Evolutionary conservation across 2,113 vertebrate genomes (phyloP).

Genomic region (Vireo altiloquus): DNA sequence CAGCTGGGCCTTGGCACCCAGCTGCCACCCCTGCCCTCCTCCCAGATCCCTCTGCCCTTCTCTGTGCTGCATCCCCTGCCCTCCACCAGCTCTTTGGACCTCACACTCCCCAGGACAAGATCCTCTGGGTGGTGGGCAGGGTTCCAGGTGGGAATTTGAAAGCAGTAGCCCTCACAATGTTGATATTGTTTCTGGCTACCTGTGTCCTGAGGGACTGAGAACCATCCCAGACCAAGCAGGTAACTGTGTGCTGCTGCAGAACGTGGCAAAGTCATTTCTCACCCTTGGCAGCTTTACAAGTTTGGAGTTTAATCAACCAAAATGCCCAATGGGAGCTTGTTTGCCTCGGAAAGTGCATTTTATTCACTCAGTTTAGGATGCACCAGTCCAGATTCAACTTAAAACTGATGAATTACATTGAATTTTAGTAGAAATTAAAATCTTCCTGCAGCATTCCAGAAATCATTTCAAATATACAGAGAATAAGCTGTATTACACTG

Average conservation of each 20-base stretch:
- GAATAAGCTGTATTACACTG: accelerated
- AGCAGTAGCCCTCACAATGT: neutral
- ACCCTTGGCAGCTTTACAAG: neutral
- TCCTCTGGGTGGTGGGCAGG: neutral
- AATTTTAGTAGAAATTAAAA: neutral
- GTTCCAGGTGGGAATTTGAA: neutral
- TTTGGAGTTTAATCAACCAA: neutral
- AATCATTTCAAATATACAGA: accelerated
- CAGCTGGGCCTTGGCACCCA: neutral
- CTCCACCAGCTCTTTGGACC: neutral
- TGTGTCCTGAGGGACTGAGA: neutral
- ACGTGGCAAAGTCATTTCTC: accelerated
- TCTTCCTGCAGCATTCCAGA: neutral
- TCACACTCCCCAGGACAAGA: accelerated
- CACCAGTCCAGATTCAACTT: too few relatives aligned
- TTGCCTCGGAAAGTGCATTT: neutral
- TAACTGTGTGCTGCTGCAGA: accelerated
- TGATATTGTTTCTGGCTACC: accelerated
- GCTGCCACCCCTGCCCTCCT: neutral
- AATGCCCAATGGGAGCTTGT: neutral
- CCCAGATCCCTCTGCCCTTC: neutral
- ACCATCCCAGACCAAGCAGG: neutral
- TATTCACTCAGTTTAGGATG: neutral
- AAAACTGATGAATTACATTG: neutral
- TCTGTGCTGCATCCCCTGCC: neutral